Percentiles rank a stretch among this genome's conserved stretches.
phyloP scores from a whole-genome alignment of 2,888 invertebrate genomes.

The Oeneis ivallda region DNA sequence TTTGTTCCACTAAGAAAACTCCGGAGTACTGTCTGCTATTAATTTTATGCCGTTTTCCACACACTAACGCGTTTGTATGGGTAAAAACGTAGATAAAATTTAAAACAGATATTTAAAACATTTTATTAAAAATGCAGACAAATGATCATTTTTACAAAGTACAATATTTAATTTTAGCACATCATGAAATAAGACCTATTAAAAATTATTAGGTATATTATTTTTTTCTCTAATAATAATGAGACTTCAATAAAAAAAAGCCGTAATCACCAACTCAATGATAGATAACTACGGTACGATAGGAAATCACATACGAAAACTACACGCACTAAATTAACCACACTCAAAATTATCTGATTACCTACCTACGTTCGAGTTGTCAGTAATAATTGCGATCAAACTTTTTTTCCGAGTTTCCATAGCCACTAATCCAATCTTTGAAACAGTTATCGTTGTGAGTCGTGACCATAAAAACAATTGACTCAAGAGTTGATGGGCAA shows the following conservation, averaged over 20 bases:
- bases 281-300: background rate
- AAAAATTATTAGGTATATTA: no score
- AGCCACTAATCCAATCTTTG: conserved; percentile 44
- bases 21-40: background rate
- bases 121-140: no score
- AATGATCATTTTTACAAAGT: no score
- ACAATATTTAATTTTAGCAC: no score
- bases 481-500: background rate
- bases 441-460: conserved; percentile 51
- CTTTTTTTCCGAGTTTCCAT: conserved; percentile 11
- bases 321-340: conserved; percentile 5
- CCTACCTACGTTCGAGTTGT: no score
- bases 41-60: no score
- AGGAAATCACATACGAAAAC: background rate
- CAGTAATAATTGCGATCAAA: conserved; percentile 8
- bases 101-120: no score
- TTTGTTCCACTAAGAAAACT: background rate
- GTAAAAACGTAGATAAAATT: no score
- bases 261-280: background rate
- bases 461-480: conserved; percentile 46
- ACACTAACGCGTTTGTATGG: no score
- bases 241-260: background rate
- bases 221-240: background rate
- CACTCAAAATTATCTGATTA: conserved; percentile 18
- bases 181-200: no score